Base-by-base conservation (phyloP, 2,797 vertebrate species). In the Peromyscus eremicus region DNA sequence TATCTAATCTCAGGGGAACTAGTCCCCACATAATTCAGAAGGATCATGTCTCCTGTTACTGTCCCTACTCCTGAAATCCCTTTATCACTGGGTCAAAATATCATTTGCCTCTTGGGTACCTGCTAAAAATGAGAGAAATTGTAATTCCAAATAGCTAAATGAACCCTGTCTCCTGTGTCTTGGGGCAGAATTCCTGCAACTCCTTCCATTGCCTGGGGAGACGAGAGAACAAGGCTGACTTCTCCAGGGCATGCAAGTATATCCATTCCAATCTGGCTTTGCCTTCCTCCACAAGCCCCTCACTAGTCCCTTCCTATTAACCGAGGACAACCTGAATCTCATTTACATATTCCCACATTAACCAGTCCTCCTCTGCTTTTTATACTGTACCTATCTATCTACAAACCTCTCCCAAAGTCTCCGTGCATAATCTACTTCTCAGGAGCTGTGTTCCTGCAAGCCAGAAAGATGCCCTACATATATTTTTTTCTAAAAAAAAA, bases 401-500 rank as follows among this genome's bases (percentile, higher is more conserved):
- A 86, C 62, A 91, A 92, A 71, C 40, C 86, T 94, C 60, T 91
- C n/a, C 40, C 46, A 91, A 92, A 87, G 12, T 40, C 16, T 88
- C 68, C 75, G 10, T 32, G 25, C 27, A 43, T 40, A 57, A 40
- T 49, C n/a, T 62, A 62, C 34, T 88, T 80, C 90, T 68, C 70
- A 43, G 76, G 92, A 94, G 23, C 83, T 82, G 6, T 82, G 66
- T 92, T 94, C 87, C 86, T 90, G 75, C 91, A 82, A 97, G 94
- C 94, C 92, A 95, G 75, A 94, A 97, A 83, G 82, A 96, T 96
- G 96, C 92, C 96, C 96, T 96, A 98, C 94, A 97, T 98, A 91
- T 55, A 21, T 94, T 93, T 96, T 94, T 49, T 52, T 52, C 52
- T 52, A 52, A 52, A 13, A 49, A 46, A 46, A 46, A 46, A 49